These are phyloP conservation scores for Dinocampus coccinellae DNA, from an alignment of 2,888 invertebrate species.

Conservation along the genomic window DNA sequence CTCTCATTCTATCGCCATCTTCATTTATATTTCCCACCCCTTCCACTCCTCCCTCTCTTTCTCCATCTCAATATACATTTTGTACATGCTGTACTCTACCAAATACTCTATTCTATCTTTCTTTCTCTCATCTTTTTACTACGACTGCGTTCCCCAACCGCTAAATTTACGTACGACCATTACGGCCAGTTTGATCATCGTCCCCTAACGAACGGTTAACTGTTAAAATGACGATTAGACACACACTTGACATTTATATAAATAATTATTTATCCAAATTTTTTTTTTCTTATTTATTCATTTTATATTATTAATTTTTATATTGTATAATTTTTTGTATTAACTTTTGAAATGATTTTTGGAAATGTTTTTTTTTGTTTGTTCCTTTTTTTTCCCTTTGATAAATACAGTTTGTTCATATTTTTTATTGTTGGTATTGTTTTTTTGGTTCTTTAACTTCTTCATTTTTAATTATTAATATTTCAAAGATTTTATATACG, in stretches of 20 bases:
- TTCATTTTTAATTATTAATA: too few relatives aligned
- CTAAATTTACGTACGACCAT: slow-evolving; percentile 47
- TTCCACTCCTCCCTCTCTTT: too few relatives aligned
- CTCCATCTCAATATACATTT: slow-evolving; percentile 3
- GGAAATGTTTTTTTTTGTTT: too few relatives aligned
- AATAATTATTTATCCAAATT: background rate
- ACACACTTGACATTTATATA: background rate
- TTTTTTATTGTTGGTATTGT: too few relatives aligned
- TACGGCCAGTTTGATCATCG: slow-evolving; percentile 58
- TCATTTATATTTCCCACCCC: too few relatives aligned
- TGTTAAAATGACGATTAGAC: slow-evolving; percentile 35
- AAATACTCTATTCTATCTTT: background rate
- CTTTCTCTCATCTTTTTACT: slow-evolving; percentile 14
- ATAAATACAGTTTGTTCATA: too few relatives aligned
- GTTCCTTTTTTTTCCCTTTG: too few relatives aligned
- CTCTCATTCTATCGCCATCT: too few relatives aligned
- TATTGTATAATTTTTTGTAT: too few relatives aligned
- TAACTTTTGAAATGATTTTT: too few relatives aligned
- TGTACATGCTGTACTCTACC: slow-evolving; percentile 2
- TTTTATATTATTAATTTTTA: background rate
- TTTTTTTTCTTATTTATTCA: background rate
- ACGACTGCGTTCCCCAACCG: slow-evolving; percentile 23
- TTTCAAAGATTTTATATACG: too few relatives aligned
- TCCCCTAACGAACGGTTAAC: slow-evolving; percentile 61
- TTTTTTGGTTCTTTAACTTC: too few relatives aligned